Conservation (phyloP, 1,140 invertebrate genomes). For the Aphaenogaster ashmeadi region DNA sequence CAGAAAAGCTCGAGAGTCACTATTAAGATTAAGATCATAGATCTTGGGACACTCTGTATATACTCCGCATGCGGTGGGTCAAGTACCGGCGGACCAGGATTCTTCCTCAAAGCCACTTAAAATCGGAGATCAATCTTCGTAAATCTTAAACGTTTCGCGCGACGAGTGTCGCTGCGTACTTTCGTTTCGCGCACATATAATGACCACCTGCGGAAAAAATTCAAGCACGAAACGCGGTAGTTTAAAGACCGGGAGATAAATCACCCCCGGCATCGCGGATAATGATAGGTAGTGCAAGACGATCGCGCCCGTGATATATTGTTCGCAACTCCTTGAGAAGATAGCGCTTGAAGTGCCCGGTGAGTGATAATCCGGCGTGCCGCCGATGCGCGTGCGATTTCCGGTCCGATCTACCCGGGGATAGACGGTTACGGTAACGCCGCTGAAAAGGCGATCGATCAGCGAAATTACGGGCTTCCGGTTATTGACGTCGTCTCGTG, state of each 20-base stretch:
- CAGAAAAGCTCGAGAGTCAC: background rate
- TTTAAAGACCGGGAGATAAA: slow-evolving; percentile 78
- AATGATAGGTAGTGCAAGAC: slow-evolving; percentile 77
- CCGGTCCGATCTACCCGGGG: slow-evolving; percentile 19
- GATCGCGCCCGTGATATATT: slow-evolving; percentile 78
- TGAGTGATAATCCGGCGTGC: slow-evolving; percentile 68
- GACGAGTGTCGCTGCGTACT: slow-evolving; percentile 47
- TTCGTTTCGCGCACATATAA: slow-evolving; percentile 37
- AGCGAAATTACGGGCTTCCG: slow-evolving; percentile 49
- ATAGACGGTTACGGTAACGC: slow-evolving; percentile 16
- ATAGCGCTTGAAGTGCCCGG: slow-evolving; percentile 76
- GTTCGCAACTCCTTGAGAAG: slow-evolving; percentile 61
- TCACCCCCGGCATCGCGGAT: slow-evolving; percentile 78
- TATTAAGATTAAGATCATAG: background rate
- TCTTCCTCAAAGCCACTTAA: slow-evolving; percentile 15
- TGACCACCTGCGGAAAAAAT: slow-evolving; percentile 55
- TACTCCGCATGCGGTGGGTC: background rate
- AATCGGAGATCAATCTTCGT: slow-evolving; percentile 55
- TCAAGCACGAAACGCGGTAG: slow-evolving; percentile 60
- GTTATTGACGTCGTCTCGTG: slow-evolving; percentile 18
- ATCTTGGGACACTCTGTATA: background rate
- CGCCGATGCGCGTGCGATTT: slow-evolving; percentile 46
- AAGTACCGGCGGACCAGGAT: background rate
- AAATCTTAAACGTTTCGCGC: slow-evolving; percentile 53
- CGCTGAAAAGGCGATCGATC: slow-evolving; percentile 25